Conservation (phyloP, 2,797 vertebrate species). For the Leptodactylus fallax region DNA sequence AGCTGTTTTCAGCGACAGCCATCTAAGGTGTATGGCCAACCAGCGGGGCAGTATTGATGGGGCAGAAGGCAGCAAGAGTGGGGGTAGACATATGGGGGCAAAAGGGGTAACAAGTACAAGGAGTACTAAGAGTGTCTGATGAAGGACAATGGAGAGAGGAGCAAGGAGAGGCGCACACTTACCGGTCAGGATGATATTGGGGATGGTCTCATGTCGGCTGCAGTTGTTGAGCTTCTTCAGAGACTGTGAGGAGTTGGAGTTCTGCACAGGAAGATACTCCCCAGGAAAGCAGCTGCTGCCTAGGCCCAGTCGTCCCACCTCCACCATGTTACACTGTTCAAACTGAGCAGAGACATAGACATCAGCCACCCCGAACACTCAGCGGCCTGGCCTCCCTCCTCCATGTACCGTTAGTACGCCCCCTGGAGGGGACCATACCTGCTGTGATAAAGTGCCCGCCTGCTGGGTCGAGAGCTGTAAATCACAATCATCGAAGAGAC, state of each 20-base stretch:
- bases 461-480: conserved; percentile 76
- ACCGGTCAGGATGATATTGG: conserved; percentile 91
- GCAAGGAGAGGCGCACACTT: conserved; percentile 54
- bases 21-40: too few relatives aligned
- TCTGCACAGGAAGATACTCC: conserved; percentile 68
- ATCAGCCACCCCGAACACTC: neutral
- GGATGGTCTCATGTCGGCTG: conserved; percentile 79
- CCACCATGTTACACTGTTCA: conserved; percentile 80
- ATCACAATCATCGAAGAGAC: conserved; percentile 79
- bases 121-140: too few relatives aligned
- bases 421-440: conserved; percentile 62
- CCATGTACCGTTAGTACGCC: neutral
- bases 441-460: conserved; percentile 72
- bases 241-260: conserved; percentile 74
- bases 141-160: too few relatives aligned
- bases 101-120: too few relatives aligned
- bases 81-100: neutral
- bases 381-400: neutral
- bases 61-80: too few relatives aligned
- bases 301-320: conserved; percentile 75
- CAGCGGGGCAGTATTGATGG: too few relatives aligned
- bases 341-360: conserved; percentile 62
- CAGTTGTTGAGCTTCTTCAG: conserved; percentile 82
- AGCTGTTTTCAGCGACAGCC: too few relatives aligned
- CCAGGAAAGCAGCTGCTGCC: conserved; percentile 73